A percentile compares a stretch with the other conserved stretches of the same genome.
phyloP scores from a whole-genome alignment of 2,113 vertebrate species.

The Misgurnus anguillicaudatus region DNA sequence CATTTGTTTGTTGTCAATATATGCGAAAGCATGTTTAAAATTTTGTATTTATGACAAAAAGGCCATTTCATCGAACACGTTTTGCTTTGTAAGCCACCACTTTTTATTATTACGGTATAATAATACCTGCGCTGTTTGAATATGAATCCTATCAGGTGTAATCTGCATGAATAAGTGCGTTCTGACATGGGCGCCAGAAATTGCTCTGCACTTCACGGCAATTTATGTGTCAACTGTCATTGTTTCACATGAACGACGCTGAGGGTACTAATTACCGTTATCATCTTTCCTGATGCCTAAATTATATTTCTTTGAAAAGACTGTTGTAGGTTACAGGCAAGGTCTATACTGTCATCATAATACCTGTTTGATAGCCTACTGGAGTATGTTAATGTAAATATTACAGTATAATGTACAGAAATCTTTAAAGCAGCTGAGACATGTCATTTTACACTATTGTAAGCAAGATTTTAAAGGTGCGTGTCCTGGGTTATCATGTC shows the following conservation, averaged over 20 bases:
- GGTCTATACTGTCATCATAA: conserved; percentile 24
- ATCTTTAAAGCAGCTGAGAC: not conserved
- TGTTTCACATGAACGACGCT: conserved; percentile 64
- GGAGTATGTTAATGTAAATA: not conserved
- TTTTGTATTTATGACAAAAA: not conserved
- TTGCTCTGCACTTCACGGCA: conserved; percentile 73
- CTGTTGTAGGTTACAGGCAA: conserved; percentile 39
- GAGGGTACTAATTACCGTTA: conserved; percentile 74
- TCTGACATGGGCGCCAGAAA: conserved; percentile 71
- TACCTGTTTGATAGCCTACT: not conserved
- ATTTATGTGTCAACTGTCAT: conserved; percentile 79
- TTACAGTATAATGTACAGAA: not conserved
- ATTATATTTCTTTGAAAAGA: conserved; percentile 46
- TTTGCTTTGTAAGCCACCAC: not conserved
- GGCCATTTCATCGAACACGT: conserved; percentile 15
- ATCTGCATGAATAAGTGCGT: conserved; percentile 72
- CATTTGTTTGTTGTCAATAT: too few relatives aligned
- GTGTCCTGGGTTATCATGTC: not conserved
- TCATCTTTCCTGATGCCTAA: conserved; percentile 55
- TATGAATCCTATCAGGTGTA: conserved; percentile 70
- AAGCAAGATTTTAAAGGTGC: not conserved
- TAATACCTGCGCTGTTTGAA: conserved; percentile 59
- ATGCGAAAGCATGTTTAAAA: too few relatives aligned
- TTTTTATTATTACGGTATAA: not conserved
- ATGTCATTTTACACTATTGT: not conserved